Percentiles rank a stretch among this genome's conserved stretches.
phyloP scores from a whole-genome alignment of 2,888 invertebrate species.

The Hypena proboscidalis region DNA sequence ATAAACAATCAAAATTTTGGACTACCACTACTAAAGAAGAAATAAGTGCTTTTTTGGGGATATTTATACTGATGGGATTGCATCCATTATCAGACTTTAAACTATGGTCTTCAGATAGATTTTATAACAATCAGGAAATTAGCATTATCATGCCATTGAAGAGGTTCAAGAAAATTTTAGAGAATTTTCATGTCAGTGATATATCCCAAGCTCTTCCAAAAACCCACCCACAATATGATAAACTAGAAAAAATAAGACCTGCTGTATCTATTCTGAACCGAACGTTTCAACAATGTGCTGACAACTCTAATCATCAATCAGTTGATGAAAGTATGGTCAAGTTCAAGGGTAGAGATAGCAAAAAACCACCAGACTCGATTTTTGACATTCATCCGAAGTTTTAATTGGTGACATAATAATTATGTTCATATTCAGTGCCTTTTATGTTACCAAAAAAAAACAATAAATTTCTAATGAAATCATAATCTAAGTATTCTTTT shows the following conservation, averaged over 20 bases:
- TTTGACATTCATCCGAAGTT: no score
- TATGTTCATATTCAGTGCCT: no score
- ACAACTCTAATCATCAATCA: slow-evolving; percentile 15
- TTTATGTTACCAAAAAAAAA: no score
- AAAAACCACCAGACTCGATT: no score
- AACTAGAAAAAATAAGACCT: slow-evolving; percentile 33
- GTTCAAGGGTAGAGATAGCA: slow-evolving; percentile 14
- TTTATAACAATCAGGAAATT: slow-evolving; percentile 31
- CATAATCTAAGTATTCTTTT: no score
- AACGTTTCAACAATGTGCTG: slow-evolving; percentile 20
- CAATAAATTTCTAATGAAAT: no score
- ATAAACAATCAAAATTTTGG: slow-evolving; percentile 12
- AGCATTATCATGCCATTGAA: slow-evolving; percentile 10
- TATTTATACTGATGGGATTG: slow-evolving; percentile 30
- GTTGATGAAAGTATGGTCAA: slow-evolving; percentile 24
- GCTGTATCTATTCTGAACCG: slow-evolving; percentile 19
- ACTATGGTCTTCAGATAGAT: slow-evolving; percentile 28
- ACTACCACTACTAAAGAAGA: slow-evolving; percentile 11
- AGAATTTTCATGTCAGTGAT: slow-evolving; percentile 33
- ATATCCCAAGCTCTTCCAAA: slow-evolving; percentile 21
- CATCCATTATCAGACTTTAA: slow-evolving; percentile 27
- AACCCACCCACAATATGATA: slow-evolving; percentile 25
- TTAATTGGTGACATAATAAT: no score
- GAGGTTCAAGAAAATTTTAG: slow-evolving; percentile 32
- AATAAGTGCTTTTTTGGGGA: slow-evolving; percentile 19